These are phyloP conservation scores for Scomberomorus guttatus DNA, from an alignment of 2,797 vertebrate species.

Conservation along the genomic window DNA sequence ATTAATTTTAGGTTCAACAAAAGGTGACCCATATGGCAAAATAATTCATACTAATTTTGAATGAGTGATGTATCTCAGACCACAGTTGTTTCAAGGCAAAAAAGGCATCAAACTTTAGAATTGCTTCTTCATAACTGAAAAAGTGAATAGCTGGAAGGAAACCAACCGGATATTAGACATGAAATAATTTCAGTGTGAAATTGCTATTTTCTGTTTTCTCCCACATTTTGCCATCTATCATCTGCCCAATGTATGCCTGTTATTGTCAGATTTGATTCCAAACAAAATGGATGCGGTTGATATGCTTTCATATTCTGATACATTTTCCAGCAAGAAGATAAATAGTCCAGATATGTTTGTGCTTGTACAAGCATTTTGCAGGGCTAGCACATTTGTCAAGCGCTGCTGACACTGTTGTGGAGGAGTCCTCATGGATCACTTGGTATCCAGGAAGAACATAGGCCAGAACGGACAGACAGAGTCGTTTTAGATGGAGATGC, in stretches of 20 bases:
- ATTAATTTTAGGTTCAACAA: slow-evolving; percentile 27
- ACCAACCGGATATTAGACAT: slow-evolving; percentile 74
- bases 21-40: slow-evolving; percentile 32
- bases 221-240: slow-evolving; percentile 65
- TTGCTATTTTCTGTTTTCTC: slow-evolving; percentile 67
- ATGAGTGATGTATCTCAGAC: slow-evolving; percentile 53
- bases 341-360: slow-evolving; percentile 86
- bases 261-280: slow-evolving; percentile 77
- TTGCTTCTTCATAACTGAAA: slow-evolving; percentile 55
- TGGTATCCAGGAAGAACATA: slow-evolving; percentile 50
- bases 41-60: slow-evolving; percentile 36
- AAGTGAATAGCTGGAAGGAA: slow-evolving; percentile 66
- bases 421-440: slow-evolving; percentile 71
- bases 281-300: slow-evolving; percentile 78
- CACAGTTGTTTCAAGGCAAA: slow-evolving; percentile 59
- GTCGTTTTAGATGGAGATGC: slow-evolving; percentile 65
- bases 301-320: slow-evolving; percentile 78
- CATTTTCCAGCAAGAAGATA: slow-evolving; percentile 80
- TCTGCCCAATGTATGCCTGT: slow-evolving; percentile 57
- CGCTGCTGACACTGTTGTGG: slow-evolving; percentile 67
- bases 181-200: slow-evolving; percentile 76
- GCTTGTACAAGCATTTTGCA: slow-evolving; percentile 83
- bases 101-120: slow-evolving; percentile 61
- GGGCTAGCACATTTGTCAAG: slow-evolving; percentile 80
- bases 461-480: slow-evolving; percentile 30